Evolutionary conservation across 2,888 invertebrate species (phyloP), one percentile per base, ranked within the genome.

Genomic region (Trissolcus brochymenae): DNA sequence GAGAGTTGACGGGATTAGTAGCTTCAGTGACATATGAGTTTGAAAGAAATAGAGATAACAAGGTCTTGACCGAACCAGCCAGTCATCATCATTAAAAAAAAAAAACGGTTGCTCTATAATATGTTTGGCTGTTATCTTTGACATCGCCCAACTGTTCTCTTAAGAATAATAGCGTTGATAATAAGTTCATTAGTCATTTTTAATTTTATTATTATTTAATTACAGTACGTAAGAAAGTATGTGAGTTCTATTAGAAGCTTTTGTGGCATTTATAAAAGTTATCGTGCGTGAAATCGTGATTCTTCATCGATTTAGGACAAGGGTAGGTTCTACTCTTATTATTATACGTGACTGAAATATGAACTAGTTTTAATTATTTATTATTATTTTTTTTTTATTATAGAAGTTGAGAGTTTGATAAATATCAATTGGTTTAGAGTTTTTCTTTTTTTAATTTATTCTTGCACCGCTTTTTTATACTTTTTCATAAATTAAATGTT

Each of bases 201-300:
- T 62, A 55, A 54, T 49, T 29, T 19, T 19, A 46, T 46, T 14
- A 46, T 46, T 46, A 16, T 46, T 46, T 6, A 51, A 51, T 17
- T 51, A 19, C 19, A 51, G 7, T 54, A 43, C 53, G 60, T 64
- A 65, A 49, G 60, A 62, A 74, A 74, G 61, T 68, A 61, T 49
- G 41, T 56, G 40, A 60, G 25, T 73, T 25, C 46, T 46, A 56
- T 25, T 56, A 74, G 62, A 74, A 74, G 74, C 62, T 43, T 55
- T 53, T 64, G 51, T 16, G 43, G 61, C 43, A 14, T 17, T 68
- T 74, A 67, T 19, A 64, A 74, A 74, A 74, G 46, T 67, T 13
- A 59, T 62, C 25, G 51, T 53, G 54, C 41, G 21, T 54, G 29
- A 29, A 62, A 68, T 62, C 11, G 49, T 43, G 25, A 62, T 49